Evolutionary conservation across 2,113 vertebrate species (phyloP), one percentile per base, ranked within the genome.

Genomic region (Coreoperca whiteheadi): DNA sequence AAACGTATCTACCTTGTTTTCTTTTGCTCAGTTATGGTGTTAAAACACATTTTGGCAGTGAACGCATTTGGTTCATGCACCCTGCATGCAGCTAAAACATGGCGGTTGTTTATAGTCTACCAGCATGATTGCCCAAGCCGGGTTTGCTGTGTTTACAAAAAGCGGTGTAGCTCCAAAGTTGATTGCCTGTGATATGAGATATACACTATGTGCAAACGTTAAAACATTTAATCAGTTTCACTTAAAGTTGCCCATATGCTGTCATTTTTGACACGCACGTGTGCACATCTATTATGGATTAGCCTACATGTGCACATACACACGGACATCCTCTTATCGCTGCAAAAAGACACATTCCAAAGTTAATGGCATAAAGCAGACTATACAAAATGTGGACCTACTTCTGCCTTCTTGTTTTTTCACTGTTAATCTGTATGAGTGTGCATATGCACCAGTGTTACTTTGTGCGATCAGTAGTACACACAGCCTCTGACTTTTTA

Each of bases 51-150:
- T 66, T 65, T 75, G 56, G 74, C 70, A 57, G 60, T 66, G 34
- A 82, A 72, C 81, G 59, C 66, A 73, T 86, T 89, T 80, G 76
- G 75, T 78, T 84, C 68, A 71, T 54, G 70, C 75, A 75, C 77
- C 51, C 61, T 69, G 56, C 39, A 8, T 60, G 57, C 41, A 56
- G 76, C 61, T 74, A 41, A 76, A 74, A 77, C 57, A 63, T 39
- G 32, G 30, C 61, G 9, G 6, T 3, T 81, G 82, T 85, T 82
- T 74, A 79, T 53, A 69, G 76, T 77, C 32, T 51, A 6, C 37
- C 76, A 69, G 51, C 14, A 39, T 39, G 57, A 80, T 78, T 57
- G 69, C 77, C 80, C 80, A 83, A 81, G 57, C 30, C 2, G 0
- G 20, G 37, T 21, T 37, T 23, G 61, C 51, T 39, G 48, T 41